These are phyloP conservation scores for Drosophila subsilvestris DNA, from an alignment of 2,888 invertebrate species.

Conservation along the genomic window DNA sequence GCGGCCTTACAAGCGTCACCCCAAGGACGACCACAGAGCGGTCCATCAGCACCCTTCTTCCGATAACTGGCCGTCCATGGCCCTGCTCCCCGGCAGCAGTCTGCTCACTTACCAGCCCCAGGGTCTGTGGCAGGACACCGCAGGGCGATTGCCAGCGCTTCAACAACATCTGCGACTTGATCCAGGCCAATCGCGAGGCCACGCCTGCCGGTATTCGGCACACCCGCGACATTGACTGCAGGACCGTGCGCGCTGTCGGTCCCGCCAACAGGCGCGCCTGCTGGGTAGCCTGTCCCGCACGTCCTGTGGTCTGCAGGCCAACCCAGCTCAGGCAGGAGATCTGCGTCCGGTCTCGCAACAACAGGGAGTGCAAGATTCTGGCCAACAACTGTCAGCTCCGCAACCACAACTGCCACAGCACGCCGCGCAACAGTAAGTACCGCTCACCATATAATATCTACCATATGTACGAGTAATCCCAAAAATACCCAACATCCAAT, in stretches of 20 bases:
- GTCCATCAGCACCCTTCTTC: background rate
- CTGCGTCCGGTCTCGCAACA: conserved; percentile 55
- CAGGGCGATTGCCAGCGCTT: conserved; percentile 63
- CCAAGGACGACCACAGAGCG: conserved; percentile 3
- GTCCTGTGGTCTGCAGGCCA: conserved; percentile 33
- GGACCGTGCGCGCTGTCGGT: conserved; percentile 47
- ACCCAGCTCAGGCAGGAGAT: conserved; percentile 33
- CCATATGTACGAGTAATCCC: background rate
- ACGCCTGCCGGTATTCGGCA: conserved; percentile 39
- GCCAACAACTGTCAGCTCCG: conserved; percentile 59
- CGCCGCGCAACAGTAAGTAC: conserved; percentile 60
- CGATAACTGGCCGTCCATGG: conserved; percentile 5
- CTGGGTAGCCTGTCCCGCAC: conserved; percentile 47
- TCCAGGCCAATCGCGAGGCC: conserved; percentile 23
- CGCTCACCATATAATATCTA: too few species aligned
- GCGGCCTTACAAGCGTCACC: background rate
- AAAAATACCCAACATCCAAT: background rate
- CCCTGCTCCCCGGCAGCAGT: conserved; percentile 47
- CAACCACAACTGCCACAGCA: conserved; percentile 59
- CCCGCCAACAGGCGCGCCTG: conserved; percentile 39
- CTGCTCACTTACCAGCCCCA: conserved; percentile 51
- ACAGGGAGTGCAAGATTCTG: conserved; percentile 51
- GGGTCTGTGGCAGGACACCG: conserved; percentile 53
- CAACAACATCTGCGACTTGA: conserved; percentile 58
- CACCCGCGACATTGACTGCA: conserved; percentile 51